phyloP scores from a whole-genome alignment of 2,888 invertebrate genomes.

The Plemyria rubiginata region DNA sequence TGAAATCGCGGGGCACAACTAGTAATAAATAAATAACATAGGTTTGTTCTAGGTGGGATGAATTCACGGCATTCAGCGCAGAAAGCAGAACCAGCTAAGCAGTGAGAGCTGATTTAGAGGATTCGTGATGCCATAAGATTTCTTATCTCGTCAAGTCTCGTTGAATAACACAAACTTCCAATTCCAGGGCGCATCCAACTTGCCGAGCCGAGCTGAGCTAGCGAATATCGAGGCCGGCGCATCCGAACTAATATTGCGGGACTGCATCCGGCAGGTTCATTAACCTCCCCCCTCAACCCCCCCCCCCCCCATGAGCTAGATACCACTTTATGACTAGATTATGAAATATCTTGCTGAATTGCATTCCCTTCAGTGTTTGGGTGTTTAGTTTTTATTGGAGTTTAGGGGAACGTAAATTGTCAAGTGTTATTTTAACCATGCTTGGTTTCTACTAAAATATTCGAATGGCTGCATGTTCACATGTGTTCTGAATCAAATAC shows the following conservation, averaged over 20 bases:
- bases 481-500: too few relatives aligned
- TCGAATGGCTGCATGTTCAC: too few relatives aligned
- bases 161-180: constrained; percentile 9
- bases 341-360: constrained; percentile 37
- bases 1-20: too few relatives aligned
- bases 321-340: constrained; percentile 40
- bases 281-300: constrained; percentile 57
- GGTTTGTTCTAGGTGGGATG: too few relatives aligned
- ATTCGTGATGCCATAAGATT: not conserved
- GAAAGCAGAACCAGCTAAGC: too few relatives aligned
- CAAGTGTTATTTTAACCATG: too few relatives aligned
- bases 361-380: constrained; percentile 19
- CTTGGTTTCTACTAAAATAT: too few relatives aligned
- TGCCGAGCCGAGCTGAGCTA: constrained; percentile 24
- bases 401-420: too few relatives aligned
- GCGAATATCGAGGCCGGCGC: constrained; percentile 25
- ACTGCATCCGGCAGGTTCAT: constrained; percentile 75
- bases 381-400: constrained; percentile 14
- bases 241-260: constrained; percentile 71
- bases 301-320: constrained; percentile 43
- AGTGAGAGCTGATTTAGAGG: too few relatives aligned
- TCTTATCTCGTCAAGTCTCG: not conserved
- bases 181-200: constrained; percentile 10
- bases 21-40: too few relatives aligned
- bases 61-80: too few relatives aligned